Evolutionary conservation across 2,113 vertebrate species (phyloP), one percentile per base, ranked within the genome.

Genomic region (Enhydra lutris): DNA sequence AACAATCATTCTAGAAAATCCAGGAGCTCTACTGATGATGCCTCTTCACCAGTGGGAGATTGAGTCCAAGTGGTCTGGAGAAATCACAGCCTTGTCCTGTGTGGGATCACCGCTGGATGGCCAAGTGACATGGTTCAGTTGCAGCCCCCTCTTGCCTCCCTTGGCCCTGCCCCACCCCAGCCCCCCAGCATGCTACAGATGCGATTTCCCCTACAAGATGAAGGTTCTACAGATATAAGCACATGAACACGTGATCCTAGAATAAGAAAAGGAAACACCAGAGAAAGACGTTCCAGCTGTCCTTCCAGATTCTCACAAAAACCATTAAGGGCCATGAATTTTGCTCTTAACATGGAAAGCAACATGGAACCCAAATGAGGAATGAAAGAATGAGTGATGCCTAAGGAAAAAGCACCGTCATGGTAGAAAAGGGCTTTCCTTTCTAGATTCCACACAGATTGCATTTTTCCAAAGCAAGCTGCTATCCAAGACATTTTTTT

Each of bases 391-490:
- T 67, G 55, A 85, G 6, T 34, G 47, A 84, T 69, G 52, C 50
- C 24, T 63, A 39, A 86, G 45, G 67, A 79, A 69, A 81, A 23
- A 71, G 21, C 26, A 78, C 1, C 50, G 45, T n/a, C 36, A 65
- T 8, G 10, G 24, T 2, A 69, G n/a, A 13, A 85, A 45, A 67
- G 23, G 85, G 55, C 31, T 76, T 87, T 47, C 26, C 76, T 94
- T 55, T 57, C 31, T 34, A 39, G 83, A 59, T 57, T 92, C 63
- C 81, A 91, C 26, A 91, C 17, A 82, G 29, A 83, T 97, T 98
- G 83, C 97, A 69, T 67, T 86, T 97, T 98, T 98, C 97, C 89
- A 98, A 97, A 98, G 88, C 89, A 97, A 93, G 78, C 47, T 84
- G 0, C 90, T 97, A 83, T 95, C 96, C 94, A 81, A 96, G 50